Evolutionary conservation across 2,113 vertebrate species (phyloP), one percentile per base, ranked within the genome.

Genomic region (Hypanus sabinus): DNA sequence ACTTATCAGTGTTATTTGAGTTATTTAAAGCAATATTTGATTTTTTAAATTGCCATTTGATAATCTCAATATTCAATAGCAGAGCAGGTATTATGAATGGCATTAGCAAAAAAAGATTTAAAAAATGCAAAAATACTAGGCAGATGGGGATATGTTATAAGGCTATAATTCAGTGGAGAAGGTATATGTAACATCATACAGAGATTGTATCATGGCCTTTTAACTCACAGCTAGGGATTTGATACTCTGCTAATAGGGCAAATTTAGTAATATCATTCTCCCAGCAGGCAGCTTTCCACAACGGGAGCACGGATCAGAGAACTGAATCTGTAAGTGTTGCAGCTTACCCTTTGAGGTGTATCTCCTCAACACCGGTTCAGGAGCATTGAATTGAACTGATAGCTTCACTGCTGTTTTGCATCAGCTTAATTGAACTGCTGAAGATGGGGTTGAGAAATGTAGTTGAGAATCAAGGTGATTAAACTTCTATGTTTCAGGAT

Each of bases 51-150:
- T 70, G 38, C 10, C 2, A 75, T 10, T 93, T 93, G 91, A 71
- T 93, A 93, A 90, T 73, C 73, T 73, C 91, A 93, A 55, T 71
- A 93, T 75, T 93, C 91, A 73, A 73, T 71, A 75, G 38, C 91
- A 6, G 68, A 93, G 22, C 55, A 30, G 91, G 12, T 18, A 73
- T 46, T 55, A 14, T 30, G 36, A 27, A 36, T 55, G 22, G 36
- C 24, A 46, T 68, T 57, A 87, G 38, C 22, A 87, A 87, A 79
- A 8, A 55, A 46, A 46, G 46, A 36, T 27, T 4, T 27, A 22
- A 93, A 73, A 36, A 70, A 55, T 93, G 18, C 33, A 93, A 73
- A 36, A 70, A 55, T 93, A 20, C 33, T 90, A 65, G n/a, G 20
- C 36, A 93, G 27, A 65, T 73, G 65, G 22, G n/a, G 70, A 46